A percentile compares a stretch with the other conserved stretches of the same genome.
Conservation (phyloP, 1,140 invertebrate genomes). For the Diabrotica virgifera region DNA sequence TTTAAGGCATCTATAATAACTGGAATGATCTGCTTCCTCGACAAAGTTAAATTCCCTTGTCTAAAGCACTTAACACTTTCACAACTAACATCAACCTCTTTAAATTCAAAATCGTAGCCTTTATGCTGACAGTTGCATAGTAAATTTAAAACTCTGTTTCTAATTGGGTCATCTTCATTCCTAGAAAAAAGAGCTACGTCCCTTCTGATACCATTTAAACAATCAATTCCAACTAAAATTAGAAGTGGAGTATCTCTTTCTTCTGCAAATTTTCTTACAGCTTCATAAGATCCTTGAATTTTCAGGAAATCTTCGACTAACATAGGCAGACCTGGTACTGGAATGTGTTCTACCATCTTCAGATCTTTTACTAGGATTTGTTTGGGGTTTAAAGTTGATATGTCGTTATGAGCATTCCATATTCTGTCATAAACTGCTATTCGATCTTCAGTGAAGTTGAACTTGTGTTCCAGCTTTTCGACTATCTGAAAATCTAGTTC, state of each 20-base stretch:
- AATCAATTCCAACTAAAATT: slow-evolving; percentile 55
- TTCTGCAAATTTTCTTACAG: slow-evolving; percentile 51
- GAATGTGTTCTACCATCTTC: slow-evolving; percentile 48
- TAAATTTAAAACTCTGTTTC: slow-evolving; percentile 26
- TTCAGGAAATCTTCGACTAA: slow-evolving; percentile 54
- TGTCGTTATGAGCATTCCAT: slow-evolving; percentile 48
- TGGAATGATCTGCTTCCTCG: slow-evolving; percentile 63
- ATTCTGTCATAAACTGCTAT: slow-evolving; percentile 41
- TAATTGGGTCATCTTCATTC: slow-evolving; percentile 27
- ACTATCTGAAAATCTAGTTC: slow-evolving; percentile 58
- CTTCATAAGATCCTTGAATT: slow-evolving; percentile 44
- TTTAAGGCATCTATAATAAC: slow-evolving; percentile 49
- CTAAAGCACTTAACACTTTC: slow-evolving; percentile 47
- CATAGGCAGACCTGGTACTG: slow-evolving; percentile 52
- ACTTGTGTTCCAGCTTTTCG: slow-evolving; percentile 49
- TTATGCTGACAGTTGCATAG: slow-evolving; percentile 37
- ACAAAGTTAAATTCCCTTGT: slow-evolving; percentile 55
- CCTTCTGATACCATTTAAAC: slow-evolving; percentile 48
- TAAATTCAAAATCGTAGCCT: slow-evolving; percentile 38
- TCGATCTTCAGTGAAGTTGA: slow-evolving; percentile 42
- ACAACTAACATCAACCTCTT: slow-evolving; percentile 38
- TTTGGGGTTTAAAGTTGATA: slow-evolving; percentile 44
- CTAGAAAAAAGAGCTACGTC: slow-evolving; percentile 54
- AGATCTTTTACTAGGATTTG: slow-evolving; percentile 53
- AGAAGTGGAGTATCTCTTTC: slow-evolving; percentile 45